Percentiles rank a stretch among this genome's conserved stretches.
These are phyloP conservation scores for Sterna hirundo DNA, from an alignment of 2,113 vertebrate genomes.

Conservation along the genomic window DNA sequence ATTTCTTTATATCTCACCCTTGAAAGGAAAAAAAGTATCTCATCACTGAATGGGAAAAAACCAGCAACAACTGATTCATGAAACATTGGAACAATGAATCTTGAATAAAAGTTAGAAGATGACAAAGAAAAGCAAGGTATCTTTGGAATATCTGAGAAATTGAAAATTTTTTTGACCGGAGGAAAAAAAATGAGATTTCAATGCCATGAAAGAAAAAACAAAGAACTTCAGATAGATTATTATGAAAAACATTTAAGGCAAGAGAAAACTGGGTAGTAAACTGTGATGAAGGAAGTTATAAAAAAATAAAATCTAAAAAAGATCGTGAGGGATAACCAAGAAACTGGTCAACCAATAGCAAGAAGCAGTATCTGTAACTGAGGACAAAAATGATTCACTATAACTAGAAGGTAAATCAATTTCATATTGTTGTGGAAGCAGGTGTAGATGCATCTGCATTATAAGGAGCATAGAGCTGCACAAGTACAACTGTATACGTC, in stretches of 20 bases:
- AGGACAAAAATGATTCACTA: background rate
- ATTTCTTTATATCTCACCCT: background rate
- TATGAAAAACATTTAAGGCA: background rate
- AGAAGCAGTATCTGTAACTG: background rate
- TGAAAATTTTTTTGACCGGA: background rate
- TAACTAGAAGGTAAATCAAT: background rate
- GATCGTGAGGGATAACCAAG: background rate
- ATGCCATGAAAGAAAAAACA: background rate
- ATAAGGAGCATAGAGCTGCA: background rate
- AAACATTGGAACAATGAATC: background rate
- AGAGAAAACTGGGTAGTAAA: background rate
- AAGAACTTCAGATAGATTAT: background rate
- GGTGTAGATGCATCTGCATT: background rate
- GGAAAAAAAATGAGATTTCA: background rate
- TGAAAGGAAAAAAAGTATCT: background rate
- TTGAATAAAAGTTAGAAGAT: background rate
- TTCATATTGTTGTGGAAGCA: background rate
- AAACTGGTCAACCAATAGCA: background rate
- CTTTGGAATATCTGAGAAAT: background rate
- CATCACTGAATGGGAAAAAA: background rate
- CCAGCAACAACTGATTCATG: background rate
- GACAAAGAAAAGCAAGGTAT: background rate
- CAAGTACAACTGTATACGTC: too few species aligned
- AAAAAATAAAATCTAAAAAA: background rate
- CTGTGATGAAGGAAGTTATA: background rate